Conservation (phyloP, 2,888 invertebrate genomes). For the Saturnia pavonia region DNA sequence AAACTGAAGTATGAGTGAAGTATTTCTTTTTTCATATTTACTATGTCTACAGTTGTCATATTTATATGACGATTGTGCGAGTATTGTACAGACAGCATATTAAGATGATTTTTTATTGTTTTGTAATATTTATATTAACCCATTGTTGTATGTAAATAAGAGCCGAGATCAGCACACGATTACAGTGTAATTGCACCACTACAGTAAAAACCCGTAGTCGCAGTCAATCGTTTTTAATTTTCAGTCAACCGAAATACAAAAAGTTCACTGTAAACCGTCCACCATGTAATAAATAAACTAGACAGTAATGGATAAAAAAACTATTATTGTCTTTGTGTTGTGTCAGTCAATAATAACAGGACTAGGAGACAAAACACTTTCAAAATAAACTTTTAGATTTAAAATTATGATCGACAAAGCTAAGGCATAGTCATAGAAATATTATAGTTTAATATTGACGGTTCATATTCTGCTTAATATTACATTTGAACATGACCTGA, state of each 20-base stretch:
- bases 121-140: background rate
- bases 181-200: constrained; percentile 27
- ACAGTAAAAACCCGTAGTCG: constrained; percentile 52
- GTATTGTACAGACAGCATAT: constrained; percentile 1
- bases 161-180: constrained; percentile 21
- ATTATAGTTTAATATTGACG: constrained; percentile 28
- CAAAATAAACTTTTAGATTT: constrained; percentile 36
- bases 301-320: constrained; percentile 24
- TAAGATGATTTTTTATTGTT: background rate
- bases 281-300: constrained; percentile 23
- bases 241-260: constrained; percentile 36
- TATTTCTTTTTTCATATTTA: background rate
- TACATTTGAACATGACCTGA: constrained; percentile 29
- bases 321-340: constrained; percentile 32
- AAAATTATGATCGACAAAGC: constrained; percentile 40
- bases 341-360: constrained; percentile 33
- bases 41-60: background rate
- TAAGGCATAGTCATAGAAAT: constrained; percentile 41
- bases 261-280: constrained; percentile 39
- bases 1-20: background rate
- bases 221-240: constrained; percentile 37
- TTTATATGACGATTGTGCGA: constrained; percentile 1
- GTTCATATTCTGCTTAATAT: constrained; percentile 31
- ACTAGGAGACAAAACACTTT: constrained; percentile 33
- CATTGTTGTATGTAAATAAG: constrained; percentile 16